Percentiles rank a stretch among this genome's conserved stretches.
Evolutionary conservation across 2,797 vertebrate genomes (phyloP).

Genomic region (Decapterus maruadsi): DNA sequence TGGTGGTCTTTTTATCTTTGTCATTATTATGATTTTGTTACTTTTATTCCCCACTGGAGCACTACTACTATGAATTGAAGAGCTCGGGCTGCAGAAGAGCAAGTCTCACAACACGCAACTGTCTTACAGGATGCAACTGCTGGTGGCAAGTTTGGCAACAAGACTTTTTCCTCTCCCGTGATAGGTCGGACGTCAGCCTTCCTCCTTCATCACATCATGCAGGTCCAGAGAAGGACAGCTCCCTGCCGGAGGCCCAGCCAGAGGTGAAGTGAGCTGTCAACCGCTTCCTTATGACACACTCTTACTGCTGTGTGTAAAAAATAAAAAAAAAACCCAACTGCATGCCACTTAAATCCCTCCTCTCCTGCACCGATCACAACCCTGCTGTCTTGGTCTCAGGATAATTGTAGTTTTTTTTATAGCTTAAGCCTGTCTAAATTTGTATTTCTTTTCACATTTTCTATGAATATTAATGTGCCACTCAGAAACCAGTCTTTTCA

Average conservation of each 20-base stretch:
- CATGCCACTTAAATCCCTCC: slow-evolving; percentile 28
- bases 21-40: too few relatives aligned
- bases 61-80: slow-evolving; percentile 64
- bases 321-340: slow-evolving; percentile 10
- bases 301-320: slow-evolving; percentile 5
- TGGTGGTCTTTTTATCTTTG: too few relatives aligned
- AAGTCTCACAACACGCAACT: slow-evolving; percentile 57
- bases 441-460: slow-evolving; percentile 29
- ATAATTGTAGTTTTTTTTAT: slow-evolving; percentile 42
- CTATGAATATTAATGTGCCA: slow-evolving; percentile 54
- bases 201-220: slow-evolving; percentile 15
- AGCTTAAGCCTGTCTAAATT: slow-evolving; percentile 30
- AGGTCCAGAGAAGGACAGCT: slow-evolving; percentile 1
- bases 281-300: slow-evolving; percentile 9
- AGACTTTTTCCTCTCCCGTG: slow-evolving; percentile 21
- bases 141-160: slow-evolving; percentile 30
- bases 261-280: not conserved
- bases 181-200: not conserved
- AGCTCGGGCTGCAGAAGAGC: slow-evolving; percentile 48
- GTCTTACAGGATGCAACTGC: slow-evolving; percentile 41
- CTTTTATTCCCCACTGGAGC: slow-evolving; percentile 62
- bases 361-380: slow-evolving; percentile 27
- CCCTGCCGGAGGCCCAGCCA: not conserved
- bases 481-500: slow-evolving; percentile 42
- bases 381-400: slow-evolving; percentile 23